Percentiles rank a stretch among this genome's conserved stretches.
Conservation (phyloP, 2,797 vertebrate genomes). For the Ctenosaura bakeri region DNA sequence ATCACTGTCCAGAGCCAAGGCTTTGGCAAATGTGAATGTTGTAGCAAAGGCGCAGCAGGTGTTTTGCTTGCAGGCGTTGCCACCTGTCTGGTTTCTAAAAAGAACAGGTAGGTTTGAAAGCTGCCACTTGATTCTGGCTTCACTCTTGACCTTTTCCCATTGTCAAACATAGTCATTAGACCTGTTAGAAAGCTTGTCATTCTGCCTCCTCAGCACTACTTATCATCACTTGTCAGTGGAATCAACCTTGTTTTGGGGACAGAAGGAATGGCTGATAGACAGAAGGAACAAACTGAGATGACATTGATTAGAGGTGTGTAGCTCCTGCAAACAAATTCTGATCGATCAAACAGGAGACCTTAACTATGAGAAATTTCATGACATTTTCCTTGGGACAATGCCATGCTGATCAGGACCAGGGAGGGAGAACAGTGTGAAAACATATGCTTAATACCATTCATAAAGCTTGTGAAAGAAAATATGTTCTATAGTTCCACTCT, state of each 20-base stretch:
- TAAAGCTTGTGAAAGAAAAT: background rate
- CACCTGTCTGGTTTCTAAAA: background rate
- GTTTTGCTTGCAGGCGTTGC: background rate
- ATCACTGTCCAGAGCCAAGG: background rate
- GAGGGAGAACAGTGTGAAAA: background rate
- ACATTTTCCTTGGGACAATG: background rate
- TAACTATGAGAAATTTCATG: conserved; percentile 5
- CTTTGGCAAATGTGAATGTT: background rate
- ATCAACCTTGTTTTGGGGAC: background rate
- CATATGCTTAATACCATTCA: background rate
- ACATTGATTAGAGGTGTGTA: background rate
- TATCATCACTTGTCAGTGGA: background rate
- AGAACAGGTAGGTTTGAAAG: conserved; percentile 28
- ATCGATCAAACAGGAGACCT: background rate
- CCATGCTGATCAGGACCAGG: background rate
- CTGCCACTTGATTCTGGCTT: conserved; percentile 4
- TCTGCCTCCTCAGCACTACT: background rate
- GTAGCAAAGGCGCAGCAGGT: background rate
- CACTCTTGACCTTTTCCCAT: conserved; percentile 21
- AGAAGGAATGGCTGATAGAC: background rate
- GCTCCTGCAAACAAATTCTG: conserved; percentile 3
- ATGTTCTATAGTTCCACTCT: background rate
- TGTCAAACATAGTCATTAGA: conserved; percentile 20
- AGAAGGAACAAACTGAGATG: background rate
- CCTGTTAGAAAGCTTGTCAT: conserved; percentile 11